Base-by-base conservation (phyloP, 2,797 vertebrate genomes). In the Eulemur rubriventer region DNA sequence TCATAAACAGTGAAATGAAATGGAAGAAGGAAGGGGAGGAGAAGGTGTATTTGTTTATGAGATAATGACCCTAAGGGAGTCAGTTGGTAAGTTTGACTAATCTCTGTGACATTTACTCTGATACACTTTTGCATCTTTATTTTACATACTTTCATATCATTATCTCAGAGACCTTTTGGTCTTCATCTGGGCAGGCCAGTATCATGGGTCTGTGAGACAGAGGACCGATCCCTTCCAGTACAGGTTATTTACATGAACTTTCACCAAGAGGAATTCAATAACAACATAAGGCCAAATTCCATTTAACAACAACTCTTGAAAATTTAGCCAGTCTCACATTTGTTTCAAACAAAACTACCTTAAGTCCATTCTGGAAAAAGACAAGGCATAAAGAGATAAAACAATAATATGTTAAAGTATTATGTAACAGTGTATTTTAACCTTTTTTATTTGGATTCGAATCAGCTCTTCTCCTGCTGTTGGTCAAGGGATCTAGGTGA, bases 1-100 rank as follows among this genome's bases (percentile, higher is more conserved):
- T 98, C 93, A 90, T 97, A 97, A 98, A 94, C 69, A 80, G 61
- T 80, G 81, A 96, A 95, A 88, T 89, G 67, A 82, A 84, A 55
- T n/a, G 26, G n/a, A 90, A 93, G 63, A 81, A 86, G 55, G 17
- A 57, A 82, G 18, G 30, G 33, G n/a, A n/a, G 18, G 33, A 48
- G 82, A 78, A 96, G 17, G n/a, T 88, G 16, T 72, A 16, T 95
- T 94, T 98, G 35, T 97, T 98, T 96, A 94, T 92, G 80, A 97
- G 48, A 75, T 61, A 81, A 6, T 50, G 28, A 96, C 52, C 89
- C 95, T 91, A 22, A 92, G 93, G 92, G 76, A 97, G 89, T 97
- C 89, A 80, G 41, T 84, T 94, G 85, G 96, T 89, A 92, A 88
- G 59, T 95, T 96, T 89, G 75, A 87, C 82, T 97, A 95, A 96